A percentile compares a stretch with the other conserved stretches of the same genome.
Conservation (phyloP, 1,140 invertebrate genomes). For the Lucilia sericata region DNA sequence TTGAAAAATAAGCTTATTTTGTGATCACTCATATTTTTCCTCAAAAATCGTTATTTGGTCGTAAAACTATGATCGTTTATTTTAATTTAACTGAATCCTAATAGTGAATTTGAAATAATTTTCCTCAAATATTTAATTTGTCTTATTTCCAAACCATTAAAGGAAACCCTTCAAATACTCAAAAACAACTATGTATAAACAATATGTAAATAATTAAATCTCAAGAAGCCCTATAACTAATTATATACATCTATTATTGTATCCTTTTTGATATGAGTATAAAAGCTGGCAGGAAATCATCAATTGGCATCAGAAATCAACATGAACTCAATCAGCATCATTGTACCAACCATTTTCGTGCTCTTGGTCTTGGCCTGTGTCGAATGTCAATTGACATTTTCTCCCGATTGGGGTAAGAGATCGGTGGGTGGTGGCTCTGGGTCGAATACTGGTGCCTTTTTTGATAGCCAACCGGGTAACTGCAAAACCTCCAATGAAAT, state of each 20-base stretch:
- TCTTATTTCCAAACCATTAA: neutral
- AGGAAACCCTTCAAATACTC: neutral
- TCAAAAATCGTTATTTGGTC: no score
- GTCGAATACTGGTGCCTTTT: slow-evolving; percentile 53
- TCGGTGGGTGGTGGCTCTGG: slow-evolving; percentile 53
- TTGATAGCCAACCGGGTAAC: slow-evolving; percentile 55
- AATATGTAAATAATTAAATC: neutral
- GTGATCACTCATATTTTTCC: no score
- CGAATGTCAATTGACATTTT: slow-evolving; percentile 65
- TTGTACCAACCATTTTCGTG: slow-evolving; percentile 53
- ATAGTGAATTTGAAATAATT: no score
- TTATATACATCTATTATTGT: neutral
- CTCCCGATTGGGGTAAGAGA: slow-evolving; percentile 66
- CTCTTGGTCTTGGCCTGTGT: slow-evolving; percentile 58
- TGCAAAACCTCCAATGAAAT: slow-evolving; percentile 66
- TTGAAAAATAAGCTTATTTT: no score
- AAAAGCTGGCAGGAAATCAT: slow-evolving; percentile 1
- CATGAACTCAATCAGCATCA: slow-evolving; percentile 44
- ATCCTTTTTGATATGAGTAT: slow-evolving; percentile 22
- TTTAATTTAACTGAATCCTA: no score
- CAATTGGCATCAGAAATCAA: slow-evolving; percentile 33
- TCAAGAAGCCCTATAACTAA: neutral
- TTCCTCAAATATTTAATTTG: no score
- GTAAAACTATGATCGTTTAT: no score
- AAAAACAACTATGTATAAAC: no score